phyloP scores from a whole-genome alignment of 2,113 vertebrate genomes.

The Piliocolobus tephrosceles region DNA sequence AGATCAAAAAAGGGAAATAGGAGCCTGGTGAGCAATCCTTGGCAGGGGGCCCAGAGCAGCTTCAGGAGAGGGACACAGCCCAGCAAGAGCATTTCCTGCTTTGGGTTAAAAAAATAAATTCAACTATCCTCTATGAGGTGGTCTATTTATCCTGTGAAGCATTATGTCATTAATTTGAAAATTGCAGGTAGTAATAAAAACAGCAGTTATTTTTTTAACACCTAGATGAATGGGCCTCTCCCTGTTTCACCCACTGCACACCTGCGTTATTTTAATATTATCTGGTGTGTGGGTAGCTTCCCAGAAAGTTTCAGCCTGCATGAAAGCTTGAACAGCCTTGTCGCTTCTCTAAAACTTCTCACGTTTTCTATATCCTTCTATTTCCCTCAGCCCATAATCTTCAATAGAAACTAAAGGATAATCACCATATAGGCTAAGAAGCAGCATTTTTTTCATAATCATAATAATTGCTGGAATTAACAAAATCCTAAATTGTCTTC shows the following conservation, averaged over 20 bases:
- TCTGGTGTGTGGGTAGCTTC: neutral
- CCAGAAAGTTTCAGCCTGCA: conserved; percentile 3
- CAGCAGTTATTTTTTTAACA: neutral
- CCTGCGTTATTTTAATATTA: neutral
- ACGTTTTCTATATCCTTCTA: neutral
- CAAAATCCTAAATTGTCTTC: neutral
- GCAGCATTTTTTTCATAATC: neutral
- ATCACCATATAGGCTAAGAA: neutral
- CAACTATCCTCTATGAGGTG: conserved; percentile 27
- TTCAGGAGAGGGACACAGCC: conserved; percentile 32
- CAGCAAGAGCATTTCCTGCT: conserved; percentile 62
- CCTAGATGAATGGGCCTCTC: neutral
- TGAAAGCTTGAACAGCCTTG: neutral
- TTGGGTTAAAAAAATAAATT: conserved; percentile 63
- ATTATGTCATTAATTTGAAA: conserved; percentile 67
- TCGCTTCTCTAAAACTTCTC: neutral
- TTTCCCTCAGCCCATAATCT: neutral
- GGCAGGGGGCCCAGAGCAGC: conserved; percentile 42
- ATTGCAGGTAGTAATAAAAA: conserved; percentile 47
- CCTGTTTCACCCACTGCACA: neutral
- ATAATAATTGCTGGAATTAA: neutral
- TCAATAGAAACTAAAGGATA: conserved; percentile 2
- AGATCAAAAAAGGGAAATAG: neutral
- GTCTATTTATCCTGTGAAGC: conserved; percentile 24
- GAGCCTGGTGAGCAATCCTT: neutral